phyloP scores from a whole-genome alignment of 2,113 vertebrate genomes.

The Polypterus bichir region DNA sequence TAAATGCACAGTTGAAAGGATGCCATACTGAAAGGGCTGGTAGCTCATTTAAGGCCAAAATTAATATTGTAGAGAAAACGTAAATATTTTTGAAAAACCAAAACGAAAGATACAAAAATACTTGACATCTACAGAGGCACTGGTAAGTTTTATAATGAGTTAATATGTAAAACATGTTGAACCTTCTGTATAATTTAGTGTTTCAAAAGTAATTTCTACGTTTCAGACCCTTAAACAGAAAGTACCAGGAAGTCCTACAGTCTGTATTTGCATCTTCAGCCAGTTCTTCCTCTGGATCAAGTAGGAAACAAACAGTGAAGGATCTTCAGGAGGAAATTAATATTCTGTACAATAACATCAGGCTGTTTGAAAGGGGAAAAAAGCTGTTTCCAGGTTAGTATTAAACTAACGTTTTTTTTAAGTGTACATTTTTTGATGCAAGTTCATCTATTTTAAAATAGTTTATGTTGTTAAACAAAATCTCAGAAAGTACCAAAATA shows the following conservation, averaged over 20 bases:
- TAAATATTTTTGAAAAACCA: too few species aligned
- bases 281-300: conserved; percentile 55
- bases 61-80: too few species aligned
- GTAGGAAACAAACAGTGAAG: conserved; percentile 75
- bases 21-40: too few species aligned
- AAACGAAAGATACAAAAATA: too few species aligned
- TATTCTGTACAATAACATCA: conserved; percentile 78
- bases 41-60: too few species aligned
- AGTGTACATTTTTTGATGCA: neutral
- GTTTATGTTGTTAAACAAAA: neutral
- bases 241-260: conserved; percentile 77
- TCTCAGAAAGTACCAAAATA: too few species aligned
- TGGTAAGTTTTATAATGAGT: too few species aligned
- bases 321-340: conserved; percentile 89
- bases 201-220: conserved; percentile 4
- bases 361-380: conserved; percentile 79
- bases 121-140: too few species aligned
- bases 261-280: conserved; percentile 70
- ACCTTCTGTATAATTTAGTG: too few species aligned
- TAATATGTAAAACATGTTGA: too few species aligned
- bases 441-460: neutral
- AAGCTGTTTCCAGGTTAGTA: conserved; percentile 74
- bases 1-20: too few species aligned
- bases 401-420: neutral
- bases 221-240: conserved; percentile 71